These are phyloP conservation scores for Mythimna impura DNA, from an alignment of 2,888 invertebrate genomes.

Conservation along the genomic window DNA sequence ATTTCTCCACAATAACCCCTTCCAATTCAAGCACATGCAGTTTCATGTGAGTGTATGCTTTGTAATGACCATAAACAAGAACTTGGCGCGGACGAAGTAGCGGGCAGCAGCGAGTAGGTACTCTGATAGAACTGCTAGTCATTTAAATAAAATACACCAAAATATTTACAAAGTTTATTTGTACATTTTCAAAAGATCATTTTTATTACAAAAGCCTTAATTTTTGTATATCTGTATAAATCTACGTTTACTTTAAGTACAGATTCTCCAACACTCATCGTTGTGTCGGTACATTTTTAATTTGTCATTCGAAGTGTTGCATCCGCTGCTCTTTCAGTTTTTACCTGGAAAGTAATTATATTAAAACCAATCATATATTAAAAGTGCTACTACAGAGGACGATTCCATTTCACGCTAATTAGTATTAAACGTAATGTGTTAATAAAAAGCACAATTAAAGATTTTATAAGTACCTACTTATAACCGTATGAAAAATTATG, in stretches of 20 bases:
- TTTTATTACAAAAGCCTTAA: background rate
- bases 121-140: too few relatives aligned
- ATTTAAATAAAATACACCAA: background rate
- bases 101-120: too few relatives aligned
- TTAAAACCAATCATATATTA: background rate
- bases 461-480: too few relatives aligned
- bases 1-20: too few relatives aligned
- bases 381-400: background rate
- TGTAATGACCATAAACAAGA: too few relatives aligned
- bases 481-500: too few relatives aligned
- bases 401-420: slow-evolving; percentile 1
- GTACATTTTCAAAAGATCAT: background rate
- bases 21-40: too few relatives aligned
- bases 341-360: slow-evolving; percentile 29
- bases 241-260: background rate
- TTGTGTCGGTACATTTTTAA: background rate
- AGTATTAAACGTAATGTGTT: background rate
- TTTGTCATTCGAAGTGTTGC: slow-evolving; percentile 8
- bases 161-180: background rate
- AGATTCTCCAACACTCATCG: background rate
- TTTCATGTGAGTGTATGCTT: too few relatives aligned
- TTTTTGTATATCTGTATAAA: background rate
- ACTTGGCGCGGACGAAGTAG: too few relatives aligned
- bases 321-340: background rate
- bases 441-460: too few relatives aligned